Percentiles rank a stretch among this genome's conserved stretches.
Conservation (phyloP, 2,113 vertebrate species). For the Leptobrachium leishanense region DNA sequence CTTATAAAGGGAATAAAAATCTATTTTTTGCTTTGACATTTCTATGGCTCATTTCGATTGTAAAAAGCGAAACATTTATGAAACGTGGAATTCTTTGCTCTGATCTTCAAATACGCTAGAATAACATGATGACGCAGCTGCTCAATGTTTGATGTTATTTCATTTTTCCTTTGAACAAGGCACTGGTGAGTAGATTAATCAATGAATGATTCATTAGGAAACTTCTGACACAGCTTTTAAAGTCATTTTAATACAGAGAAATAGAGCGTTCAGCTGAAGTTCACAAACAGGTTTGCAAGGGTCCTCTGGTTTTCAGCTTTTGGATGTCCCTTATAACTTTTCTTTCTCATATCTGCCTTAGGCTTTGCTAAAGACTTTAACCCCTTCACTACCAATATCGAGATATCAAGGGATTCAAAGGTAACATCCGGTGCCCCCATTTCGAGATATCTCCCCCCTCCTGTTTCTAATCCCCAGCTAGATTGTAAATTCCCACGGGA, state of each 20-base stretch:
- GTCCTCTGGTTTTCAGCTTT: too few species aligned
- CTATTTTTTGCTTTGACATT: conserved; percentile 5
- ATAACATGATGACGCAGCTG: not conserved
- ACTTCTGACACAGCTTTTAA: not conserved
- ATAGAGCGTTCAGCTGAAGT: too few species aligned
- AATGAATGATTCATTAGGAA: conserved; percentile 15
- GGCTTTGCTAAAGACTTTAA: too few species aligned
- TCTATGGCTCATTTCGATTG: conserved; percentile 18
- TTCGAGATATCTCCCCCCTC: too few species aligned
- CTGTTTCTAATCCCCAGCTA: too few species aligned
- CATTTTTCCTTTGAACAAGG: conserved; percentile 26
- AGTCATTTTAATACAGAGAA: not conserved
- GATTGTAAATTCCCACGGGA: too few species aligned
- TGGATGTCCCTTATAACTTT: too few species aligned
- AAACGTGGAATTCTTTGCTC: conserved; percentile 27
- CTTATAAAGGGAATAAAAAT: not conserved
- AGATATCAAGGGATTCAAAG: too few species aligned
- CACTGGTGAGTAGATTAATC: not conserved
- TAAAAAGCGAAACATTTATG: conserved; percentile 35
- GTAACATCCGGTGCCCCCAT: too few species aligned
- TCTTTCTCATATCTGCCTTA: too few species aligned
- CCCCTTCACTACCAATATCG: too few species aligned
- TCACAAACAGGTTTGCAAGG: too few species aligned
- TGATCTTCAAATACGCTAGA: conserved; percentile 37
- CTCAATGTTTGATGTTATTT: conserved; percentile 38